Conservation (phyloP, 2,797 vertebrate species). For the Enteromius unitaeniatus region DNA sequence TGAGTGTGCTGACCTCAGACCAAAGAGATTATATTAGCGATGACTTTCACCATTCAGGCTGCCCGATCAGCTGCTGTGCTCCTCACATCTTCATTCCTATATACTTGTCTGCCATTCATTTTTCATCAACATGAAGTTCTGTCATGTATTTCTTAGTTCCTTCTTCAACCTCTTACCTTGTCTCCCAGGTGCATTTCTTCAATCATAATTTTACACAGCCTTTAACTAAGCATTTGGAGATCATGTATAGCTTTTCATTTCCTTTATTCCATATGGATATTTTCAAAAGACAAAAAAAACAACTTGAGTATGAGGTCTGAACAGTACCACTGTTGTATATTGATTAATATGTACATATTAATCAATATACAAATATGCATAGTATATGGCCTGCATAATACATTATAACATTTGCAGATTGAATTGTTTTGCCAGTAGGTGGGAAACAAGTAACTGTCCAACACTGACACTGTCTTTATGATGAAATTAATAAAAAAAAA, state of each 20-base stretch:
- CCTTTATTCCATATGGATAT: no score
- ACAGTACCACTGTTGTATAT: neutral
- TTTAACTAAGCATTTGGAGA: slow-evolving; percentile 33
- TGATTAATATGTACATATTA: neutral
- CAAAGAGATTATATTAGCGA: slow-evolving; percentile 80
- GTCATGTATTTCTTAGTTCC: slow-evolving; percentile 69
- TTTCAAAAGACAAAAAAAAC: no score
- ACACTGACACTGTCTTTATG: neutral
- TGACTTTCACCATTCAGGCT: slow-evolving; percentile 76
- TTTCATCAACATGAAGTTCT: slow-evolving; percentile 75
- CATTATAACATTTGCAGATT: neutral
- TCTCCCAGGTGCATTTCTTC: slow-evolving; percentile 58
- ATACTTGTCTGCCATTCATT: slow-evolving; percentile 71
- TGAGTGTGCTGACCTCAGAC: slow-evolving; percentile 69
- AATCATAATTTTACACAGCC: neutral
- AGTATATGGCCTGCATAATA: neutral
- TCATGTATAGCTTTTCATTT: slow-evolving; percentile 17
- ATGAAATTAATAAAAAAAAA: neutral
- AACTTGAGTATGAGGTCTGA: no score
- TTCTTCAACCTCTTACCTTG: slow-evolving; percentile 73
- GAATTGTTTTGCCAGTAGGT: neutral
- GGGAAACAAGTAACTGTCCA: neutral
- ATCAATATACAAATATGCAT: neutral
- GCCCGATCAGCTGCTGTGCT: slow-evolving; percentile 73
- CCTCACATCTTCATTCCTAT: slow-evolving; percentile 62